Conservation (phyloP, 2,797 vertebrate genomes). For the Phylloscopus collybita region DNA sequence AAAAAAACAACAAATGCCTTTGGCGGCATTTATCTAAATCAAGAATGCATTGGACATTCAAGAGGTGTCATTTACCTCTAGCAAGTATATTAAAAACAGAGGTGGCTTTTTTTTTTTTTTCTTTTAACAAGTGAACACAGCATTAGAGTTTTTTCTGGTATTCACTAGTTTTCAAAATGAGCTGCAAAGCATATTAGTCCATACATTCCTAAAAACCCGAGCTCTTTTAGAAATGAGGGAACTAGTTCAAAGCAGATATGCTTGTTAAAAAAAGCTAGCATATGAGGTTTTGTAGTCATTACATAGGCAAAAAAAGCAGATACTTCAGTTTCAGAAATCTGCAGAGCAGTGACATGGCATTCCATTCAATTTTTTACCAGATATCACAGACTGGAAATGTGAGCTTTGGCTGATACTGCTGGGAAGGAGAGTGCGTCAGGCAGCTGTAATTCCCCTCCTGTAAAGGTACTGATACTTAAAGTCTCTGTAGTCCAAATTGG, state of each 20-base stretch:
- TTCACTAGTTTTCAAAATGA: background rate
- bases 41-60: background rate
- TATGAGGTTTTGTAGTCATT: background rate
- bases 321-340: slow-evolving; percentile 42
- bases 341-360: slow-evolving; percentile 68
- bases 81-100: background rate
- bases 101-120: background rate
- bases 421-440: slow-evolving; percentile 66
- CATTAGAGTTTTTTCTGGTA: background rate
- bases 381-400: slow-evolving; percentile 72
- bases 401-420: slow-evolving; percentile 70
- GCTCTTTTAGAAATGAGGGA: background rate
- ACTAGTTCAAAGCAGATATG: background rate
- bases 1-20: background rate
- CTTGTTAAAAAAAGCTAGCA: background rate
- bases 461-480: slow-evolving; percentile 67
- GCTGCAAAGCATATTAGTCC: background rate
- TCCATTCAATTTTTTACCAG: slow-evolving; percentile 74
- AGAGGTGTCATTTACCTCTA: background rate
- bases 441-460: slow-evolving; percentile 67
- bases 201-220: background rate
- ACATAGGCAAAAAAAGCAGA: background rate
- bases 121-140: background rate
- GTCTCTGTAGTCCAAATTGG: slow-evolving; percentile 66
- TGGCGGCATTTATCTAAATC: background rate